phyloP scores from a whole-genome alignment of 2,113 vertebrate genomes.

The Osmerus mordax region DNA sequence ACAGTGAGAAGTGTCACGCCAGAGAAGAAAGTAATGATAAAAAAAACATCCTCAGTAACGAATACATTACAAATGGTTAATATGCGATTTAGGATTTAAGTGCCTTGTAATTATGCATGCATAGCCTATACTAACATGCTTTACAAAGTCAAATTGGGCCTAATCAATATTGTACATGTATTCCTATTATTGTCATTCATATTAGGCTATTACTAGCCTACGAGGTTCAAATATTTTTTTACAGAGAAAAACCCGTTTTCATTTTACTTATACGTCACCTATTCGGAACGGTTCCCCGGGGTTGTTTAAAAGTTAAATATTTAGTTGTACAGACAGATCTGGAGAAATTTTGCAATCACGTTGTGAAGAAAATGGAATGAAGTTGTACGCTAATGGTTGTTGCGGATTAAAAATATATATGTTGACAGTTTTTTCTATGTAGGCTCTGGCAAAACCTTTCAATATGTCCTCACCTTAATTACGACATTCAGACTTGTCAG shows the following conservation, averaged over 20 bases:
- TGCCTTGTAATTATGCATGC: neutral
- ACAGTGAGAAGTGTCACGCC: too few relatives aligned
- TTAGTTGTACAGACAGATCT: constrained; percentile 10
- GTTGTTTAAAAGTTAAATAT: constrained; percentile 48
- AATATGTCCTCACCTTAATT: constrained; percentile 71
- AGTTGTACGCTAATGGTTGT: neutral
- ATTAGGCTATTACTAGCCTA: neutral
- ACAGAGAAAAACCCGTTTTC: neutral
- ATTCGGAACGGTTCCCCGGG: constrained; percentile 27
- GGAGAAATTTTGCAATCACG: neutral
- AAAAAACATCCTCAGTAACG: neutral
- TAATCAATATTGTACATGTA: neutral
- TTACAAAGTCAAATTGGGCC: too few relatives aligned
- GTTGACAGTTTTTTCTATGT: neutral
- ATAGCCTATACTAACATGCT: neutral
- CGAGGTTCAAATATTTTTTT: neutral
- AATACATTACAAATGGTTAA: neutral
- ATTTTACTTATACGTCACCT: neutral
- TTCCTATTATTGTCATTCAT: neutral
- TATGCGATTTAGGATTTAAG: too few relatives aligned
- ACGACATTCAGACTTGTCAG: constrained; percentile 77
- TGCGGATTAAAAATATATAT: neutral
- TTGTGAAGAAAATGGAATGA: neutral
- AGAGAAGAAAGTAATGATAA: neutral
- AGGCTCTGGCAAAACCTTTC: neutral